Conservation (phyloP, 2,888 invertebrate genomes). For the Plemyria rubiginata region DNA sequence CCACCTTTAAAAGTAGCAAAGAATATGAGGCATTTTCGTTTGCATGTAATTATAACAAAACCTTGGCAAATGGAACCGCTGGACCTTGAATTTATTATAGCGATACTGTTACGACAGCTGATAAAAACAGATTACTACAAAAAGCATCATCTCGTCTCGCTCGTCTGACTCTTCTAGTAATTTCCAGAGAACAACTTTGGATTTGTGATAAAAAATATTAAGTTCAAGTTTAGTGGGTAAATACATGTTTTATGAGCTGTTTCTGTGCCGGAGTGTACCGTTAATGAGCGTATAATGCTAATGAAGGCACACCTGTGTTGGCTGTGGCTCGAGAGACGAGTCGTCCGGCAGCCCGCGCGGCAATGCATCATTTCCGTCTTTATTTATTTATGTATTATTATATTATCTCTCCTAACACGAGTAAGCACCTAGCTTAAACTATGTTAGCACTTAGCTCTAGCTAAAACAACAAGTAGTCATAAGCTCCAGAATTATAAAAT, state of each 20-base stretch:
- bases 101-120: slow-evolving; percentile 55
- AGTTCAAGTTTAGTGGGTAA: slow-evolving; percentile 56
- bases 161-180: slow-evolving; percentile 37
- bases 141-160: slow-evolving; percentile 35
- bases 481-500: neutral
- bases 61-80: slow-evolving; percentile 62
- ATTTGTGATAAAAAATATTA: slow-evolving; percentile 41
- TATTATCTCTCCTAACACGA: slow-evolving; percentile 30
- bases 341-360: slow-evolving; percentile 30
- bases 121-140: slow-evolving; percentile 56
- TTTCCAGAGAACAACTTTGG: slow-evolving; percentile 30
- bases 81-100: slow-evolving; percentile 66
- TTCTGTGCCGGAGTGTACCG: slow-evolving; percentile 61
- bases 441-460: neutral
- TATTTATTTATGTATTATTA: no score
- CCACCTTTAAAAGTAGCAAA: slow-evolving; percentile 52
- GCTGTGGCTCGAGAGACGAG: slow-evolving; percentile 30
- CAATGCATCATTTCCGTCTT: slow-evolving; percentile 44
- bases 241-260: slow-evolving; percentile 58
- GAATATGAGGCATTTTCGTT: slow-evolving; percentile 52
- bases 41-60: slow-evolving; percentile 53
- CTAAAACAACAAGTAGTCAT: neutral
- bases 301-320: slow-evolving; percentile 69
- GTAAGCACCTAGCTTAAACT: slow-evolving; percentile 17
- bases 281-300: slow-evolving; percentile 76